Percentiles rank a stretch among this genome's conserved stretches.
Conservation (phyloP, 1,140 invertebrate species). For the Lineus longissimus region DNA sequence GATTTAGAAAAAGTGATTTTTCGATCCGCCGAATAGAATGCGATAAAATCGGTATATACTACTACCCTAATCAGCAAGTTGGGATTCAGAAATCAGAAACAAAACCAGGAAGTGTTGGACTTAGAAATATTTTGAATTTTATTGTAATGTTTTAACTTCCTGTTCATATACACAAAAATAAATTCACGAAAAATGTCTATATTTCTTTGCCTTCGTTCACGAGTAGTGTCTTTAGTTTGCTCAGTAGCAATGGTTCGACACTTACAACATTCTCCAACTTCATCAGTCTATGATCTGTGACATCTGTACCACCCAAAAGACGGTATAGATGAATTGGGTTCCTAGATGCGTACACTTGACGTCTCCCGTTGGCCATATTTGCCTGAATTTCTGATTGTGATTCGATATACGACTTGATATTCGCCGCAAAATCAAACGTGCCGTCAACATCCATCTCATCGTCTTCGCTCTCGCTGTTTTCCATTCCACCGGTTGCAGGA, state of each 20-base stretch:
- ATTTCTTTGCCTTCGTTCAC: conserved; percentile 8
- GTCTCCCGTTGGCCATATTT: background rate
- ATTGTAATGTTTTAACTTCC: background rate
- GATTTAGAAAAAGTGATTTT: no score
- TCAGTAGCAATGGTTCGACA: conserved; percentile 6
- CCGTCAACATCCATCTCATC: conserved; percentile 1
- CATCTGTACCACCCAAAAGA: background rate
- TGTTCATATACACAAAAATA: background rate
- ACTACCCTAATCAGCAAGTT: background rate
- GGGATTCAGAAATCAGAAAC: background rate
- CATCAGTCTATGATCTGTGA: conserved; percentile 3
- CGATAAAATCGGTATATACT: background rate
- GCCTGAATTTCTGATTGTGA: conserved; percentile 6
- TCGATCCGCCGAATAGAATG: no score
- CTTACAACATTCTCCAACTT: background rate
- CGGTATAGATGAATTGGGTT: background rate
- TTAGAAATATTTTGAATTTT: background rate
- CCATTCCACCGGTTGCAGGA: background rate
- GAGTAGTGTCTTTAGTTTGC: conserved; percentile 5
- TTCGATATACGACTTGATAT: conserved; percentile 1
- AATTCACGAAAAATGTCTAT: no score
- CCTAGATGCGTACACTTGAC: background rate
- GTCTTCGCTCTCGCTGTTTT: background rate
- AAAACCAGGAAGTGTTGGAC: background rate
- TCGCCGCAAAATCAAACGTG: background rate